Conservation (phyloP, 1,140 invertebrate genomes). For the Geopemphigus sp. region DNA sequence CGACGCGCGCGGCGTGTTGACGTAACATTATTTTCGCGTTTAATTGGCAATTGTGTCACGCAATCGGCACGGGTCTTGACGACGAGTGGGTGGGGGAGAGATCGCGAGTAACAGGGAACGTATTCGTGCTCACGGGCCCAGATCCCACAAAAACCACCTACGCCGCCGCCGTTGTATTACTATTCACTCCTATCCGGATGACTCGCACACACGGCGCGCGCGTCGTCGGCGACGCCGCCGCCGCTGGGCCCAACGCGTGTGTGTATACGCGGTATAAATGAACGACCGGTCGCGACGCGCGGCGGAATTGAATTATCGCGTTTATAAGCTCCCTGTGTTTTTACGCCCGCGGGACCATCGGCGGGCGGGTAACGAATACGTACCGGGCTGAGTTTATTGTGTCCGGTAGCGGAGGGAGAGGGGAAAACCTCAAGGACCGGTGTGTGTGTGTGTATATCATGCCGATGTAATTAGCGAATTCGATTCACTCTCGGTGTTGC, state of each 20-base stretch:
- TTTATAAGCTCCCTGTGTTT: constrained; percentile 36
- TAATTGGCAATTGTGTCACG: constrained; percentile 9
- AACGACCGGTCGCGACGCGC: constrained; percentile 12
- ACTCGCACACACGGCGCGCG: constrained; percentile 15
- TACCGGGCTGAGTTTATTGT: constrained; percentile 17
- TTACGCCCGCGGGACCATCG: constrained; percentile 5
- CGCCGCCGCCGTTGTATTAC: constrained; percentile 23
- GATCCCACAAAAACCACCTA: constrained; percentile 34
- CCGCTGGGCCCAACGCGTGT: background rate
- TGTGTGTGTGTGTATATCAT: constrained; percentile 6
- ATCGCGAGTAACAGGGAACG: background rate
- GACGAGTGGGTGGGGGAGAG: background rate
- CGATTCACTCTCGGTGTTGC: constrained; percentile 45
- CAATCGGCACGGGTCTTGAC: no score
- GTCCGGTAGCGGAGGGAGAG: background rate
- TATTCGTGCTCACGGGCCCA: background rate
- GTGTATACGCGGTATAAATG: background rate
- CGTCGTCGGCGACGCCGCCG: constrained; percentile 5
- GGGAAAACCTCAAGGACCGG: constrained; percentile 33
- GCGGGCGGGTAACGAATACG: background rate
- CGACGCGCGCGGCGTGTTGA: background rate
- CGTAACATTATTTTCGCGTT: background rate
- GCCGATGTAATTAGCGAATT: constrained; percentile 44
- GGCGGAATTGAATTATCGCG: constrained; percentile 35
- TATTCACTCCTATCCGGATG: constrained; percentile 35